Percentiles rank a stretch among this genome's conserved stretches.
phyloP scores from a whole-genome alignment of 2,113 vertebrate species.

The Pteruthius melanotis region DNA sequence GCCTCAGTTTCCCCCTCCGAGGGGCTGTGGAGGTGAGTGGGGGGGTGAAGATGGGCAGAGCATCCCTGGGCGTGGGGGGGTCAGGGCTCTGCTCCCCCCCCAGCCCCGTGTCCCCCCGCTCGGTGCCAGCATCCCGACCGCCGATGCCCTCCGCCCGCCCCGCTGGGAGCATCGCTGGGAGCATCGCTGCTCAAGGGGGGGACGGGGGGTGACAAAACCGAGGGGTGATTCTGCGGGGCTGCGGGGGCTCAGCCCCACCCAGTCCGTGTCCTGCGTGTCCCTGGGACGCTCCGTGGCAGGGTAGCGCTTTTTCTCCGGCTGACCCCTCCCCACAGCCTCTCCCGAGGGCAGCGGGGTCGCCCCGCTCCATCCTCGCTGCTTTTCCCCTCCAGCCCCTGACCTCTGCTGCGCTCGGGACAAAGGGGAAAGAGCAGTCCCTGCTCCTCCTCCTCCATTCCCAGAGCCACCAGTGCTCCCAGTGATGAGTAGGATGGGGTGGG shows the following conservation, averaged over 20 bases:
- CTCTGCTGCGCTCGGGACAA: background rate
- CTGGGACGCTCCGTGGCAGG: background rate
- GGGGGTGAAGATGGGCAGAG: background rate
- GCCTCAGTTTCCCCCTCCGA: conserved; percentile 20
- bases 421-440: background rate
- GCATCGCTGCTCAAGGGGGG: background rate
- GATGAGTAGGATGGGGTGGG: background rate
- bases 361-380: background rate
- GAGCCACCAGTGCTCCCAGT: background rate
- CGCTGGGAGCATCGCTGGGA: background rate
- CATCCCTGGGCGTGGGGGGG: background rate
- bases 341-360: background rate
- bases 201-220: background rate
- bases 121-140: background rate
- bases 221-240: background rate
- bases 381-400: background rate
- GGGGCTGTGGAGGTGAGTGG: conserved; percentile 1
- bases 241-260: background rate
- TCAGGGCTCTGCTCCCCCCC: background rate
- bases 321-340: background rate
- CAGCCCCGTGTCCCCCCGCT: background rate
- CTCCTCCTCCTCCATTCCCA: background rate
- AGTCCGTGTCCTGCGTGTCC: background rate
- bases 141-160: background rate
- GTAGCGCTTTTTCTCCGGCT: background rate